Evolutionary conservation across 2,797 vertebrate species (phyloP), one percentile per base, ranked within the genome.

Genomic region (Chromobotia macracanthus): DNA sequence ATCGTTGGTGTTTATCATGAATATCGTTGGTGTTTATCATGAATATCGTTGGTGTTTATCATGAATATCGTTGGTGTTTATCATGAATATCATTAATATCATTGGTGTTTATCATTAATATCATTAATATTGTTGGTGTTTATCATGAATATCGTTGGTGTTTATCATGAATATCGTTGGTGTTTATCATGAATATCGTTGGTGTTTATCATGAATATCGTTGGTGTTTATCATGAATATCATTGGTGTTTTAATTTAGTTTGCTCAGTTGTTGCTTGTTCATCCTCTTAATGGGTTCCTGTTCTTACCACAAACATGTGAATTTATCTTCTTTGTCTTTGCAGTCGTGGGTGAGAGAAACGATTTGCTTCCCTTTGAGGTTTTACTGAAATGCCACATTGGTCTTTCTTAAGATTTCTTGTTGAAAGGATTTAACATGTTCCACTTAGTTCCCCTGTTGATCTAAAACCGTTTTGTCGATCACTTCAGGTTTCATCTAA

Each of bases 401-500:
- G 5, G 63, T 76, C n/a, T 8, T 44, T 66, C 3, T 67, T n/a
- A 3, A 41, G 2, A 66, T 75, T 23, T 75, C 0, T 56, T 66
- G 35, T 75, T 21, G 1, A 72, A 63, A 15, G 53, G 25, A 0
- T 21, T 66, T 55, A 18, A 11, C 10, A 5, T 55, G 25, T 31
- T 61, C 15, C 56, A 23, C 10, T 25, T 25, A 61, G 70, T 58
- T 76, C 63, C 25, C 31, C 50, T 44, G 19, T 66, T n/a, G 11
- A 15, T 76, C 74, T 31, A 15, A 53, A 56, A 28, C 19, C 16
- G 10, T 64, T 65, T 75, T 76, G 50, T 77, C 18, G 3, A 77
- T 77, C 6, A 46, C 65, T 18, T 77, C 38, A 77, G 41, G 75
- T 50, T 48, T 70, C 65, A 10, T 77, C 55, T 69, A 69, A 23